phyloP scores from a whole-genome alignment of 2,797 vertebrate genomes.

The Falco berigora region DNA sequence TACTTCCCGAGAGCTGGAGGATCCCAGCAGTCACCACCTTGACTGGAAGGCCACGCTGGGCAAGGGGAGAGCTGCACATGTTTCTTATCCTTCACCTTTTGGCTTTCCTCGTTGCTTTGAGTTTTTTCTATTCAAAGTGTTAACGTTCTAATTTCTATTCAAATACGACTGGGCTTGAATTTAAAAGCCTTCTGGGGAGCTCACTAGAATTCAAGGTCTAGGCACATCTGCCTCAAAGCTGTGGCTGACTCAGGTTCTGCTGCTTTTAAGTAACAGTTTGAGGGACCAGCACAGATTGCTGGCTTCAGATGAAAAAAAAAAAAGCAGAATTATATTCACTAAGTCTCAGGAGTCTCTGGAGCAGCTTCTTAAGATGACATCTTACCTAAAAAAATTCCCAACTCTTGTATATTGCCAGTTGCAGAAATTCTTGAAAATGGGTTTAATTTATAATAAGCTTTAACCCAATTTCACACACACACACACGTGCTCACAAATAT shows the following conservation, averaged over 20 bases:
- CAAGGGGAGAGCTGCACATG: fast-evolving
- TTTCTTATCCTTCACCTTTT: not conserved
- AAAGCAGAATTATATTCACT: not conserved
- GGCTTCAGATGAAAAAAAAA: not conserved
- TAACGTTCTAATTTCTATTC: not conserved
- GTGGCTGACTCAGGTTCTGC: not conserved
- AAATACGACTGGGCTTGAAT: not conserved
- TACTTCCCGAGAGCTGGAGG: not conserved
- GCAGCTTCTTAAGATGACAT: not conserved
- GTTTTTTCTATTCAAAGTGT: not conserved
- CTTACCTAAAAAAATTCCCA: not conserved
- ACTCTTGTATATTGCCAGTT: not conserved
- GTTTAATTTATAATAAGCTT: not conserved
- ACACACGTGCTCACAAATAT: not conserved
- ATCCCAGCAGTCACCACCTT: not conserved
- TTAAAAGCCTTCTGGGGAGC: not conserved
- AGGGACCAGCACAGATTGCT: not conserved
- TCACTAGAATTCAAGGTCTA: not conserved
- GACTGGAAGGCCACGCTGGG: not conserved
- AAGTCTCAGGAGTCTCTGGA: not conserved
- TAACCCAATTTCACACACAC: not conserved
- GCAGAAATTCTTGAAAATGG: not conserved
- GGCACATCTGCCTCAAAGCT: not conserved
- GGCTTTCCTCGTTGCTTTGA: not conserved
- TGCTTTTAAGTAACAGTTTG: not conserved